A percentile compares a stretch with the other conserved stretches of the same genome.
Conservation (phyloP, 2,888 invertebrate species). For the Tridacna gigas region DNA sequence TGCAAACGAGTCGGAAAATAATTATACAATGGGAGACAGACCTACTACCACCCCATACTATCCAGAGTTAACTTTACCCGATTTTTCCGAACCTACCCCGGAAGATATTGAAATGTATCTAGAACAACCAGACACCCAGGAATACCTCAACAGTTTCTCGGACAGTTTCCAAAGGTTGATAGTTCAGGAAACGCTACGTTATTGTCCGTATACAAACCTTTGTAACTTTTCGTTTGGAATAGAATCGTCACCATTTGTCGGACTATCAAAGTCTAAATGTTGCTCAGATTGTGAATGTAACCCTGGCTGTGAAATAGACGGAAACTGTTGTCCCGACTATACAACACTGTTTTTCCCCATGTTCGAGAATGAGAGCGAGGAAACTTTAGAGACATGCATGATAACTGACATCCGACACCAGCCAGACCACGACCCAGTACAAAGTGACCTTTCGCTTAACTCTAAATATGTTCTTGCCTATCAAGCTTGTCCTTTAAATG, state of each 20-base stretch:
- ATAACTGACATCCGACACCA: not conserved
- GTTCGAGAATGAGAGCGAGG: too few species aligned
- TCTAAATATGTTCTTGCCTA: not conserved
- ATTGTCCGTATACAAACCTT: constrained; percentile 1
- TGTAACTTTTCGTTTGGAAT: constrained; percentile 14
- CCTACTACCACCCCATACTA: not conserved
- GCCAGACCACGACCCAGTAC: not conserved
- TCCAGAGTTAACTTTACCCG: not conserved
- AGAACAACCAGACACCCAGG: not conserved
- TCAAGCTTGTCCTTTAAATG: not conserved
- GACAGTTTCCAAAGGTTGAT: not conserved
- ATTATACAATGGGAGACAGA: not conserved
- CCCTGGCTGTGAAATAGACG: not conserved
- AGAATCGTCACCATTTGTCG: not conserved
- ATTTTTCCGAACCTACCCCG: not conserved
- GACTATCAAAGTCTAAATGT: not conserved
- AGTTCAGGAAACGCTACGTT: constrained; percentile 4
- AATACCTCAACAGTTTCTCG: not conserved
- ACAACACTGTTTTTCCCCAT: not conserved
- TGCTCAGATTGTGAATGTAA: not conserved
- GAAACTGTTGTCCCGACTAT: constrained; percentile 11
- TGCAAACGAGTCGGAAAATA: not conserved
- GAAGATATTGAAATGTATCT: not conserved
- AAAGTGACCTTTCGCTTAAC: too few species aligned
- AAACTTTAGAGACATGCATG: not conserved